Base-by-base conservation (phyloP, 2,797 vertebrate species). In the Pachyuromys duprasi region DNA sequence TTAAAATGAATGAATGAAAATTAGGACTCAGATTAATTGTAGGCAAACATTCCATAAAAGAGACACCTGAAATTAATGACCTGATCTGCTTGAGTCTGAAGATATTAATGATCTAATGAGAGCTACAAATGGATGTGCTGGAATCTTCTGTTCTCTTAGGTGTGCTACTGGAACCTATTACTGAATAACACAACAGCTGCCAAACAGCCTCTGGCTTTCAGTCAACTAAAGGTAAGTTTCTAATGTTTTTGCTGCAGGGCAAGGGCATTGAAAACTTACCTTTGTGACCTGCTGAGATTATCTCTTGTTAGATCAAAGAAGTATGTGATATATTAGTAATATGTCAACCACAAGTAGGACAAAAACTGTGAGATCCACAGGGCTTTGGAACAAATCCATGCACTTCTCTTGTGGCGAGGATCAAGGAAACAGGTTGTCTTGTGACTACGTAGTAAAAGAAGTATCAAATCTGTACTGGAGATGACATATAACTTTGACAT, bases 231-330 rank as follows among this genome's bases (percentile, higher is more conserved):
- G 62, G 79, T 63, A 65, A 92, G 4, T 0, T 92, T 86, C 28
- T 91, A 24, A 65, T 36, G 9, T 62, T 33, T 75, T 42, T 75
- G 3, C 36, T 89, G 3, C 12, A 86, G 72, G 53, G 75, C 26
- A 83, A 69, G 11, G 78, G 3, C 57, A 75, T 1, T 88, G 39
- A 28, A 82, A 70, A 5, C 14, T 83, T 87, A 42, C 14, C 49
- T 93, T 78, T 80, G 49, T 76, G 15, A 76, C 2, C 2, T 15
- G 9, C 33, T 87, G 2, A 6, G 14, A 60, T 94, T 62, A 84
- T 80, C 36, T 91, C 94, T 84, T 62, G 8, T 5, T 15, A 31
- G 39, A 94, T 90, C 20, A 90, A 93, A 11, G 65, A 89, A 92
- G 80, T 88, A 70, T 24, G 28, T 20, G 65, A 62, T 87, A 36